A percentile compares a stretch with the other conserved stretches of the same genome.
Evolutionary conservation across 2,888 invertebrate species (phyloP).

Genomic region (Dysmachus trigonus): DNA sequence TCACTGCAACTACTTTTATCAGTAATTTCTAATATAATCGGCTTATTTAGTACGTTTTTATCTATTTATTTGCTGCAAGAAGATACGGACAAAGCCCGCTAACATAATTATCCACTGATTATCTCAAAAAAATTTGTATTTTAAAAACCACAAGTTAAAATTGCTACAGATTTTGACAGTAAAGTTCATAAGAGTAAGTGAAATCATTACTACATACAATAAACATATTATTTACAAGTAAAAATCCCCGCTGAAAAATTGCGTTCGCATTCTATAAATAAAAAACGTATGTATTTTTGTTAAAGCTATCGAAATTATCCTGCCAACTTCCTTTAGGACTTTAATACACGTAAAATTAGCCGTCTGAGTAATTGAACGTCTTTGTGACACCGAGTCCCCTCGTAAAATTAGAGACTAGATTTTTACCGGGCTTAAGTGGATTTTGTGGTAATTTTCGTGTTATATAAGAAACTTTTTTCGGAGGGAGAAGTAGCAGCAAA

Average conservation of each 20-base stretch:
- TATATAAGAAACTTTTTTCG: background rate
- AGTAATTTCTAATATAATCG: too few species aligned
- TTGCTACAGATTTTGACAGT: too few species aligned
- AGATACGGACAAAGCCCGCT: too few species aligned
- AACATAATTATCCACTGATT: too few species aligned
- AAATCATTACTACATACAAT: too few species aligned
- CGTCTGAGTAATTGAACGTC: background rate
- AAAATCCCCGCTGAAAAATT: too few species aligned
- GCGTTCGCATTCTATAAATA: background rate
- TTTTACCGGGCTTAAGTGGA: slow-evolving; percentile 16
- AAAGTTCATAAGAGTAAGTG: too few species aligned
- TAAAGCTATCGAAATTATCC: background rate
- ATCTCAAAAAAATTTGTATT: too few species aligned
- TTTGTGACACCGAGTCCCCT: background rate
- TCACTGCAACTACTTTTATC: background rate
- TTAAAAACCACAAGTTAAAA: too few species aligned
- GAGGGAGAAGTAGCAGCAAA: background rate
- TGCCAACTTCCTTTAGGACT: background rate
- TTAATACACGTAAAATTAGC: background rate
- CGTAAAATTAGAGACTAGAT: background rate
- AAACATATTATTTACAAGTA: background rate
- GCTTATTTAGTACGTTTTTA: too few species aligned
- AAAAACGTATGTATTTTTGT: background rate
- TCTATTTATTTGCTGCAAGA: too few species aligned
- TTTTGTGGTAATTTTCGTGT: slow-evolving; percentile 27